Base-by-base conservation (phyloP, 2,797 vertebrate species). In the Sebastes cheni region DNA sequence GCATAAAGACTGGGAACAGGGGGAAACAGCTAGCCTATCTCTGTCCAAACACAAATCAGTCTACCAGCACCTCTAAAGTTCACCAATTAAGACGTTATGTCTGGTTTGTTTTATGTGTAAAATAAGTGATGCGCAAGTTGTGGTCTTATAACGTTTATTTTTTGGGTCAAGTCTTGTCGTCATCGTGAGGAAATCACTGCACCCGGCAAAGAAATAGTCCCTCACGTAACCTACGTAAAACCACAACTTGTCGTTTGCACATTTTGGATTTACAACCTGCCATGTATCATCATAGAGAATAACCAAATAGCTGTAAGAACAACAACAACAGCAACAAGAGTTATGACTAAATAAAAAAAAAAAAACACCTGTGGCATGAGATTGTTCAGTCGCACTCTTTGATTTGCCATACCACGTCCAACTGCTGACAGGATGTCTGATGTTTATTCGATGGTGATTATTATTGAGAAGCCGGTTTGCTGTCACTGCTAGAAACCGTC, bases 371-470 rank as follows among this genome's bases (percentile, higher is more conserved):
- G 12, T 58, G 62, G 67, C 59, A 71, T 54, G 50, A 84, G 88
- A 87, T 90, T 87, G 82, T 90, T 92, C 88, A 85, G 85, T 83
- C 34, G 6, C 75, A 52, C 50, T 72, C 74, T 84, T 75, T 85
- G 64, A 82, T 79, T 83, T 46, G 58, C 77, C 75, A 11, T 9
- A 46, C 6, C 10, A 13, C 68, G 23, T 81, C 66, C 6, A n/a
- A 20, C 60, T 6, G 64, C 58, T 77, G 82, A 83, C 77, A 62
- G 46, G 46, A 55, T 30, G 82, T 77, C 23, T 56, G 72, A 73
- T 86, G 68, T 80, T 70, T 59, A 77, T 82, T 88, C 88, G 16
- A 69, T 67, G 16, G 71, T 18, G 42, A 50, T 66, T 66, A 22
- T 77, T 74, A 68, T 86, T 78, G 64, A 72, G 80, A 66, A 36